Percentiles rank a stretch among this genome's conserved stretches.
These are phyloP conservation scores for Daptonema setosum DNA, from an alignment of 2,888 invertebrate species.

Conservation along the genomic window DNA sequence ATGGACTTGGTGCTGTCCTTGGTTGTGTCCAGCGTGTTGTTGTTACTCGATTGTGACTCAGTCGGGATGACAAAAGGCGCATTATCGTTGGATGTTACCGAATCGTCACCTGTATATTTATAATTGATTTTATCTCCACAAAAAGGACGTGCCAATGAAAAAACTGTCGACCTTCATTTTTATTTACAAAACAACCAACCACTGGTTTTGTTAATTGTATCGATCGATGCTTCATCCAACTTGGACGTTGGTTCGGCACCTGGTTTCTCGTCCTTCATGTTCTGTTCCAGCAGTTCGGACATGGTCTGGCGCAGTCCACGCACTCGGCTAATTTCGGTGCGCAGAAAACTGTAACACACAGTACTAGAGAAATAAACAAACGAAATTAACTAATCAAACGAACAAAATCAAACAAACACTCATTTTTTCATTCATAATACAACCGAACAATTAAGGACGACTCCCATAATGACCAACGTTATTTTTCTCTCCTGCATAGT, in stretches of 20 bases:
- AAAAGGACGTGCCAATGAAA: too few relatives aligned
- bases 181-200: too few relatives aligned
- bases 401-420: not conserved
- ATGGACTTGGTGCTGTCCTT: too few relatives aligned
- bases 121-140: too few relatives aligned
- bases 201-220: too few relatives aligned
- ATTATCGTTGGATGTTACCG: too few relatives aligned
- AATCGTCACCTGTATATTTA: too few relatives aligned
- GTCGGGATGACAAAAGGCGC: too few relatives aligned
- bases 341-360: not conserved
- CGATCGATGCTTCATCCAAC: not conserved
- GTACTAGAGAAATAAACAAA: not conserved
- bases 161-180: too few relatives aligned
- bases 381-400: not conserved
- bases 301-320: not conserved
- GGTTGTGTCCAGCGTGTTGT: too few relatives aligned
- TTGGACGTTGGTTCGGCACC: not conserved
- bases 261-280: not conserved
- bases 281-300: not conserved
- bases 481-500: not conserved
- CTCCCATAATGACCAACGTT: not conserved
- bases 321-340: not conserved
- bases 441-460: not conserved
- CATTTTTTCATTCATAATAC: not conserved
- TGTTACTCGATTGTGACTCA: too few relatives aligned